A percentile compares a stretch with the other conserved stretches of the same genome.
Conservation (phyloP, 1,140 invertebrate species). For the Notospermus geniculatus region DNA sequence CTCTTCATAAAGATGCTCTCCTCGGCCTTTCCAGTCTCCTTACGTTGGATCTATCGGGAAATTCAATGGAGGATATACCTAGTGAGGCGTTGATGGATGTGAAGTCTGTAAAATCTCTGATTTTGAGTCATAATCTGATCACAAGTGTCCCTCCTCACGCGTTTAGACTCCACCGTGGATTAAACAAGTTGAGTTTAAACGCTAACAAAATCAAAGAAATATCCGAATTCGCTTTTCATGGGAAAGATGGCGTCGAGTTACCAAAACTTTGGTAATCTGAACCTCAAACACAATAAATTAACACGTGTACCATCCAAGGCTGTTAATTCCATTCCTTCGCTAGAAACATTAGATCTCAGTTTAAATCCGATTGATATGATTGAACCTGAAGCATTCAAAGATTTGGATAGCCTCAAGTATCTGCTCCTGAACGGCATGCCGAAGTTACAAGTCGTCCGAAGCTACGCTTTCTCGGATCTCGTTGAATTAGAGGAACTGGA, state of each 20-base stretch:
- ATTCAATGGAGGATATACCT: not conserved
- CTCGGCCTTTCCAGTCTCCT: not conserved
- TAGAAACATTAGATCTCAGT: constrained; percentile 7
- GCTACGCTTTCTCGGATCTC: constrained; percentile 4
- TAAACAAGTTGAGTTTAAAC: constrained; percentile 1
- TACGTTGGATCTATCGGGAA: not conserved
- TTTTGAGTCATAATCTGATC: not conserved
- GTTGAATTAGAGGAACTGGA: not conserved
- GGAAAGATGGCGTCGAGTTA: not conserved
- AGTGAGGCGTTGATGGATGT: not conserved
- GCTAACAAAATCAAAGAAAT: not conserved
- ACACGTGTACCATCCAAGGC: constrained; percentile 1
- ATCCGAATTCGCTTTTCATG: not conserved
- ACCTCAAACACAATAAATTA: constrained; percentile 1
- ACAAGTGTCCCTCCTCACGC: not conserved
- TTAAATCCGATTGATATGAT: not conserved
- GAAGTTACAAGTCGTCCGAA: not conserved
- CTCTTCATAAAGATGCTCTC: not conserved
- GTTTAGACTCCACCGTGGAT: not conserved
- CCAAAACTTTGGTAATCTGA: constrained; percentile 1
- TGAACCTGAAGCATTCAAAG: constrained; percentile 6
- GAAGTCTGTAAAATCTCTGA: not conserved
- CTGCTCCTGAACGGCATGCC: not conserved
- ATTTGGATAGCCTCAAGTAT: not conserved
- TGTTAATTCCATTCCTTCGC: not conserved